These are phyloP conservation scores for Agelaius tricolor DNA, from an alignment of 2,113 vertebrate genomes.

Conservation along the genomic window DNA sequence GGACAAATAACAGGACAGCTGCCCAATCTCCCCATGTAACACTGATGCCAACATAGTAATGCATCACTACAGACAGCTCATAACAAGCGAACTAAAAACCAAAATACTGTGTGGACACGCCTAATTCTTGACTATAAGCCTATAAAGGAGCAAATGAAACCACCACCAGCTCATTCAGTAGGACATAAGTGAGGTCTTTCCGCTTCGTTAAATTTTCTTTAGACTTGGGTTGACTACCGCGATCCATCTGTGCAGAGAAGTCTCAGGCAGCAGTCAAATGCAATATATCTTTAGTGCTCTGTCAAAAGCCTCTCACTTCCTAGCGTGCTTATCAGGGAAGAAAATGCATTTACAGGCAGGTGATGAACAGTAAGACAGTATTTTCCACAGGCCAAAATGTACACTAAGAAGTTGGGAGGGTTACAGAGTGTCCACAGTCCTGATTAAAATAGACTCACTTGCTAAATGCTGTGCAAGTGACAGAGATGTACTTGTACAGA, in stretches of 20 bases:
- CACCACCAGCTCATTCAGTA: background rate
- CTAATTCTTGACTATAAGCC: background rate
- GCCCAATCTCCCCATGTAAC: background rate
- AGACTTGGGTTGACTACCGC: background rate
- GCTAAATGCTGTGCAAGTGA: background rate
- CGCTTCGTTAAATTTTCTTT: slow-evolving; percentile 29
- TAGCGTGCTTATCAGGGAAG: background rate
- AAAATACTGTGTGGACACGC: background rate
- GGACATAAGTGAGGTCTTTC: slow-evolving; percentile 23
- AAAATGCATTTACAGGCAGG: background rate
- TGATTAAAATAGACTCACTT: background rate
- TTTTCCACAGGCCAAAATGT: background rate
- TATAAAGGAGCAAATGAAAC: background rate
- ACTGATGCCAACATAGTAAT: background rate
- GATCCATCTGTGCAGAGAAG: slow-evolving; percentile 39
- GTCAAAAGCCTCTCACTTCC: slow-evolving; percentile 19
- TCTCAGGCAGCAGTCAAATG: slow-evolving; percentile 36
- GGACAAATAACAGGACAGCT: background rate
- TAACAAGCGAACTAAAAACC: background rate
- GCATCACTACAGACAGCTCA: background rate
- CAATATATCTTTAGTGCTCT: background rate
- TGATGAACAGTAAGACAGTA: background rate
- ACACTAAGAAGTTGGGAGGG: background rate
- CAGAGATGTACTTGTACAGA: background rate
- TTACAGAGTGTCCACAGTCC: background rate